Base-by-base conservation (phyloP, 2,113 vertebrate genomes). In the Melanerpes formicivorus region DNA sequence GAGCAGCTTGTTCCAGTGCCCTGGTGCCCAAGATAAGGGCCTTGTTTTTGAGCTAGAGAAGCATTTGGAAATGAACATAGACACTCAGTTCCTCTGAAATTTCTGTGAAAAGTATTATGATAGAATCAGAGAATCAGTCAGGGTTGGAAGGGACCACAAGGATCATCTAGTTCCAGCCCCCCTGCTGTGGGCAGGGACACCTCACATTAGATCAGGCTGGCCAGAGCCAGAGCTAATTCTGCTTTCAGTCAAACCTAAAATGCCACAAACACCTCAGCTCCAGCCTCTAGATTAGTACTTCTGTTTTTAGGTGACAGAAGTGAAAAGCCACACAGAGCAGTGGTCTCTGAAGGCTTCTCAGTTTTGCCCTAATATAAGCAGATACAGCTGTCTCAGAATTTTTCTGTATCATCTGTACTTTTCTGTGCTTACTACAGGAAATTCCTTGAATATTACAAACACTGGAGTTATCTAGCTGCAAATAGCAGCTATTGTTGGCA, bases 361-460 rank as follows among this genome's bases (percentile, higher is more conserved):
- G 22, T 85, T 92, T 94, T 86, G 80, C 40, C 55, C 55, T 56
- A 58, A 85, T 62, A 78, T 56, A 91, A 92, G 32, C 74, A 93
- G 84, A 90, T 72, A 71, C 11, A 46, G 25, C 58, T 79, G 66
- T 66, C 34, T 52, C 40, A 3, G n/a, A 60, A 22, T 87, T 91
- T 52, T 88, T 80, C 64, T 27, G 48, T 37, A 75, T 72, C 27
- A 23, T 72, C 64, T 84, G 44, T 75, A 77, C 52, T 75, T 62
- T 84, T 69, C 59, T 92, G 34, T 92, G 40, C 32, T 88, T 93
- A 87, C 65, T 90, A 85, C 67, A 94, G 85, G 88, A 94, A 93
- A 95, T 96, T 84, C 80, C 75, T 91, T 52, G 66, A 65, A 93
- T 94, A 78, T 74, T 85, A 55, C 59, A 71, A 92, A 74, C 71